Evolutionary conservation across 2,888 invertebrate genomes (phyloP), one percentile per base, ranked within the genome.

Genomic region (Chirona hameri): DNA sequence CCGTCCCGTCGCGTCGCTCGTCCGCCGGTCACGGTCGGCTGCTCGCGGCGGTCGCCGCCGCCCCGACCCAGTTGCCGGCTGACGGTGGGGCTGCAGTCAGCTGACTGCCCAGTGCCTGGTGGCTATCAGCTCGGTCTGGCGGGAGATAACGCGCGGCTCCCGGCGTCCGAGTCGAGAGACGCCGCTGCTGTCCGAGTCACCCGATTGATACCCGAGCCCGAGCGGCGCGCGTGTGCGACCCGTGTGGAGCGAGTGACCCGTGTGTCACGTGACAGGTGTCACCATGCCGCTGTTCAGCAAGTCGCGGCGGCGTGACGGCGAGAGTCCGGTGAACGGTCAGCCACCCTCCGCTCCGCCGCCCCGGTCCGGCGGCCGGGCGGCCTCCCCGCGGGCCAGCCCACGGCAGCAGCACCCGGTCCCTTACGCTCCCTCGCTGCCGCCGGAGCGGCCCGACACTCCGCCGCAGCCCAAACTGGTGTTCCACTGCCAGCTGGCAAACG

Each of bases 401-500:
- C 39, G 39, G 39, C 39, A 39, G 39, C 39, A 14, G 12, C 27
- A n/a, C 65, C 27, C 27, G 52, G 15, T 12, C 52, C 18, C 52
- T 52, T 7, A 14, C 24, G 9, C 15, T 15, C 69, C 4, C 31
- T 29, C n/a, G 76, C 39, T 39, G 7, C 18, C 14, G 72, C 27
- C 27, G 76, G 24, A 18, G 39, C 39, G 21, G 24, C 31, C 76
- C 21, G 39, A 39, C 39, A 9, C 76, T 39, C 24, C 39, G 46
- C 39, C 39, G 39, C 76, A 31, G 39, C 76, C 76, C 76, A 93
- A 95, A 88, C 89, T 97, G 86, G 93, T 95, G 85, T 99, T 99
- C 88, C 96, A 97, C 89, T 98, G 98, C 88, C 98, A 99, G 88
- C 92, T 98, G 89, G 99, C 99, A 1, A 98, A 99, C 87, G 99